Evolutionary conservation across 2,888 invertebrate genomes (phyloP).

Genomic region (Athripsodes cinereus): DNA sequence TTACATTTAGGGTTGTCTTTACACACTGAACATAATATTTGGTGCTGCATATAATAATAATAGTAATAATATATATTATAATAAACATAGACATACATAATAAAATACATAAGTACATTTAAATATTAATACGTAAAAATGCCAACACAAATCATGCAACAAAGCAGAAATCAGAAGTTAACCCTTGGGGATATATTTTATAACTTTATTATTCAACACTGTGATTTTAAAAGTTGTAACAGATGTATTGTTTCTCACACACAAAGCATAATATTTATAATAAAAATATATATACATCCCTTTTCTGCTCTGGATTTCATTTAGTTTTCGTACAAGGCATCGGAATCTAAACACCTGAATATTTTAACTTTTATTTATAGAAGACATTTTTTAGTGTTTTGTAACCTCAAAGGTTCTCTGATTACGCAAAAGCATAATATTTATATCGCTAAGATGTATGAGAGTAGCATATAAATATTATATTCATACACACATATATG

Average conservation of each 20-base stretch:
- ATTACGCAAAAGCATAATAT: neutral
- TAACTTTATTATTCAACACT: too few relatives aligned
- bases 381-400: too few relatives aligned
- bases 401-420: neutral
- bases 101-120: slow-evolving; percentile 9
- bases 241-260: neutral
- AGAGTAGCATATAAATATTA: neutral
- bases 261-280: neutral
- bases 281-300: neutral
- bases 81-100: slow-evolving; percentile 8
- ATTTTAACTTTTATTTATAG: too few relatives aligned
- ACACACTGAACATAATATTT: too few relatives aligned
- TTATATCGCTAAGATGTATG: neutral
- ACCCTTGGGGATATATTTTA: neutral
- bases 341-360: too few relatives aligned
- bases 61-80: slow-evolving; percentile 5
- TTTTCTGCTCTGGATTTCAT: neutral
- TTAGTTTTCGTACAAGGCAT: neutral
- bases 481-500: neutral
- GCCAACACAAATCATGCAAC: neutral
- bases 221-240: neutral
- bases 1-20: too few relatives aligned
- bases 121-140: neutral
- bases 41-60: too few relatives aligned
- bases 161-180: neutral